These are phyloP conservation scores for Drosophila sturtevanti DNA, from an alignment of 1,140 invertebrate genomes.

Conservation along the genomic window DNA sequence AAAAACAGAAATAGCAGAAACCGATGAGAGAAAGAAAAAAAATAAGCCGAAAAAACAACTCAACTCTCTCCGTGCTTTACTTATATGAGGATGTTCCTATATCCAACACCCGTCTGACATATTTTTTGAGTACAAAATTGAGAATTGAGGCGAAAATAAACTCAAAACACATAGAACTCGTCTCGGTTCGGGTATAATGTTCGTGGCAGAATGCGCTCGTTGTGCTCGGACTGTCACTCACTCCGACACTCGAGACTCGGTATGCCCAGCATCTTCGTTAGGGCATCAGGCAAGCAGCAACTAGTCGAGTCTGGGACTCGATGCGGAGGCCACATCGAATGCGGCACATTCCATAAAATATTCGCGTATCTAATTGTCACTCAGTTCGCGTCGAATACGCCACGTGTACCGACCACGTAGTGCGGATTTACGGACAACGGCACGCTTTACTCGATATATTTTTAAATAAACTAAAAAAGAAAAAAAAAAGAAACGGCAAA, in stretches of 20 bases:
- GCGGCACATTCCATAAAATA: conserved; percentile 46
- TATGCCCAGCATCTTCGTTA: conserved; percentile 25
- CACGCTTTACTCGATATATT: conserved; percentile 4
- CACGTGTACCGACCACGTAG: conserved; percentile 63
- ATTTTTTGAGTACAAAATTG: conserved; percentile 4
- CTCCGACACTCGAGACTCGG: background rate
- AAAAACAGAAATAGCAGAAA: background rate
- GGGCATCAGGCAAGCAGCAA: conserved; percentile 32
- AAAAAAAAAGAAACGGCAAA: too few species aligned
- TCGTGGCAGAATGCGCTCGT: background rate
- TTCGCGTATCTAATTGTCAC: conserved; percentile 14
- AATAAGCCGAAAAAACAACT: background rate
- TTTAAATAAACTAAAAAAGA: background rate
- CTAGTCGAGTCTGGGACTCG: conserved; percentile 65
- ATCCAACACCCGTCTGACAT: background rate
- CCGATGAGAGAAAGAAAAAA: conserved; percentile 32
- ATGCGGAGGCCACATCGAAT: conserved; percentile 53
- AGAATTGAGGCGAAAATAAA: conserved; percentile 12
- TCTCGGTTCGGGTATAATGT: background rate
- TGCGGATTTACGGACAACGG: conserved; percentile 23
- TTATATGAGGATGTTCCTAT: background rate
- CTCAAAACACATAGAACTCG: conserved; percentile 5
- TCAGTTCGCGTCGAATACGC: conserved; percentile 70
- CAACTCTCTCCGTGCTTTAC: background rate
- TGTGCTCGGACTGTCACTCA: background rate